Conservation (phyloP, 2,797 vertebrate species). For the Amphiprion clarkii region DNA sequence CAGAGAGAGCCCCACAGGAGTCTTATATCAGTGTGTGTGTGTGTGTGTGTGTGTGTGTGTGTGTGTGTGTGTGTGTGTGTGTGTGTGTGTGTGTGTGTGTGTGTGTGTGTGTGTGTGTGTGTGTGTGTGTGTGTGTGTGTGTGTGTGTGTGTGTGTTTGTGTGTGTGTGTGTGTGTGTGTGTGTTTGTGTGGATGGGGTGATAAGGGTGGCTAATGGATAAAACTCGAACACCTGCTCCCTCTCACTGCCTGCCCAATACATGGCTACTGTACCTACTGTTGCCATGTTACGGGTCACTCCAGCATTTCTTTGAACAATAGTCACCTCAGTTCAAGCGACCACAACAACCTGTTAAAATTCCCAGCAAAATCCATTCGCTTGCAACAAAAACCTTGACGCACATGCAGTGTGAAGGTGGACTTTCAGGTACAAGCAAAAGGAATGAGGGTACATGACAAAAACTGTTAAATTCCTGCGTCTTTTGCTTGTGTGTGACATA, state of each 20-base stretch:
- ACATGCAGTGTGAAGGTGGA: too few species aligned
- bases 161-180: neutral
- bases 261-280: slow-evolving; percentile 44
- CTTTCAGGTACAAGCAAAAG: too few species aligned
- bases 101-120: slow-evolving; percentile 7
- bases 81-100: slow-evolving; percentile 24
- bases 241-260: slow-evolving; percentile 37
- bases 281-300: slow-evolving; percentile 57
- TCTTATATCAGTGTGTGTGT: neutral
- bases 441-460: too few species aligned
- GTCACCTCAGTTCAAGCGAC: slow-evolving; percentile 12
- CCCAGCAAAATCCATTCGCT: neutral
- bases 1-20: slow-evolving; percentile 56
- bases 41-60: slow-evolving; percentile 26
- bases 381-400: neutral
- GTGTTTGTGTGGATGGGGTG: slow-evolving; percentile 18
- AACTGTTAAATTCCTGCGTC: too few species aligned
- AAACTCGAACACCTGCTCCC: slow-evolving; percentile 77
- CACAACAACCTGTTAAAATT: slow-evolving; percentile 32
- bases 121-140: neutral
- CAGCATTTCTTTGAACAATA: slow-evolving; percentile 17
- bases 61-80: slow-evolving; percentile 17
- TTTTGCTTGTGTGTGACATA: neutral
- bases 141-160: slow-evolving; percentile 25
- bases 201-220: slow-evolving; percentile 67